Evolutionary conservation across 1,140 invertebrate species (phyloP), one percentile per base, ranked within the genome.

Genomic region (Ceratosolen solmsi): DNA sequence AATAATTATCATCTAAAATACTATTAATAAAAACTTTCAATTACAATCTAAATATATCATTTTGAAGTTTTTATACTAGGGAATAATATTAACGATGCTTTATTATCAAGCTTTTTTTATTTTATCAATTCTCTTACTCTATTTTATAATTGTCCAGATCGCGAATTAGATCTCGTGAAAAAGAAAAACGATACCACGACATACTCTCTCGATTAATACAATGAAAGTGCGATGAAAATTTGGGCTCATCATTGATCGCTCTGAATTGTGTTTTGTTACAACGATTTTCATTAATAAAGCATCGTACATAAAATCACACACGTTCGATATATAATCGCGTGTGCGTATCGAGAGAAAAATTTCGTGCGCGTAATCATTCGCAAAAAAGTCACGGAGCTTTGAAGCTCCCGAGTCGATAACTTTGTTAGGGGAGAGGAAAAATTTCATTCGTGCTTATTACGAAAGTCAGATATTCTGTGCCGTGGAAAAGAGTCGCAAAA

Each of bases 381-480:
- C 5, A 46, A 46, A 54, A 54, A 22, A 54, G 5, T 15, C 51
- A 22, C 20, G 20, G 3, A 22, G 17, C 51, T 15, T 2, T 54
- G 11, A 54, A 54, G 1, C 15, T 74, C 9, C 0, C 8, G 33
- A 73, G 5, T 46, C 41, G n/a, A n/a, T n/a, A n/a, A n/a, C n/a
- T n/a, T n/a, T n/a, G n/a, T n/a, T n/a, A n/a, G 11, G 25, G 4
- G 0, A 65, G 49, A 70, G 63, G 30, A 15, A 54, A 54, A 73
- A n/a, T 60, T 54, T 60, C 54, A n/a, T 60, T 49, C 33, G 30
- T 68, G 9, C 38, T 81, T 68, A 74, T 81, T 75, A 81, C 63
- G 58, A 75, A 81, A 75, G 58, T 81, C 75, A 68, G 30, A n/a
- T 79, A 63, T 49, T 65, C 79, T 73, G 79, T 73, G 71, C 71